Evolutionary conservation across 2,113 vertebrate species (phyloP), one percentile per base, ranked within the genome.

Genomic region (Syrmaticus mikado): DNA sequence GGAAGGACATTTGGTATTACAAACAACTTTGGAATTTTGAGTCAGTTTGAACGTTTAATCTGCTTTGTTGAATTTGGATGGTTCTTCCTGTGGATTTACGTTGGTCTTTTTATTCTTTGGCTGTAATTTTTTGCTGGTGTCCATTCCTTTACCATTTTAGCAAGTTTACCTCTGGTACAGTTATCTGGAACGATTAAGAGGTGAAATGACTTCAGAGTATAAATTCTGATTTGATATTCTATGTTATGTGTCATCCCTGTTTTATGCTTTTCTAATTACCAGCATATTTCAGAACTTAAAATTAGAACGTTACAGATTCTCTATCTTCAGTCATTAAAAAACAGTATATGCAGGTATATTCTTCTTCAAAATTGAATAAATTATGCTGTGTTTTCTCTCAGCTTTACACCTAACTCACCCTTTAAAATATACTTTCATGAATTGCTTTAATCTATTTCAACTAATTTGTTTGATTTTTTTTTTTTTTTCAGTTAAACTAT

Each of bases 211-310:
- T 93, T 89, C n/a, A 62, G 71, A 89, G 36, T 79, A 50, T 85
- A 74, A 87, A 71, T 95, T 89, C 45, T 87, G 32, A 80, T 93
- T 90, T 85, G 60, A 82, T 41, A 34, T 85, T 82, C 78, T 80
- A 62, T 68, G 27, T 70, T 87, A 41, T 60, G 62, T 87, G 89
- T 94, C 8, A 89, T 94, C 82, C 89, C 93, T 76, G 85, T 89
- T 95, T 72, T 77, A 85, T 83, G 60, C 64, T 87, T 83, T 95
- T 46, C 64, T 95, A 93, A 87, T 93, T 95, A 62, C 53, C 32
- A 45, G 30, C 36, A 25, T 82, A 80, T 85, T 87, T 87, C 38
- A 89, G 53, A 70, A 53, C 32, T 80, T 91, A 67, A 46, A 77
- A 89, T 77, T 66, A 82, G 57, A 94, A 70, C 82, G 85, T 80